Percentiles rank a stretch among this genome's conserved stretches.
phyloP scores from a whole-genome alignment of 2,113 vertebrate species.

The Stegastes partitus region DNA sequence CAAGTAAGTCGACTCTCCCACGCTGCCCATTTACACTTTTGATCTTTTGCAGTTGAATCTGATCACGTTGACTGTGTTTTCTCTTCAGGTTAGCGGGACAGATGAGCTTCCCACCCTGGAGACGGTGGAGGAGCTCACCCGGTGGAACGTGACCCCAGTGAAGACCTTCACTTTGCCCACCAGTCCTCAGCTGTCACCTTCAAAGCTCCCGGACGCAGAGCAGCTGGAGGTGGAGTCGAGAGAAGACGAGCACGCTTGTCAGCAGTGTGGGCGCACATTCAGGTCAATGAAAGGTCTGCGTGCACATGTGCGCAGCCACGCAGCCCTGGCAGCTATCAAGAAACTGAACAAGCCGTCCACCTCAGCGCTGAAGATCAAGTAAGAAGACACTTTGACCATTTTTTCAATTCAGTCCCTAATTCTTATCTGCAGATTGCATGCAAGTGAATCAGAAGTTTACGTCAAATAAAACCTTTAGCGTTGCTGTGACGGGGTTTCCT shows the following conservation, averaged over 20 bases:
- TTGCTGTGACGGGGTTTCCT: too few species aligned
- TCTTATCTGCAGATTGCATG: too few species aligned
- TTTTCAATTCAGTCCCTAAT: neutral
- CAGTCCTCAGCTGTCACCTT: neutral
- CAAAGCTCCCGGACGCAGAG: neutral
- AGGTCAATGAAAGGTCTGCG: conserved; percentile 92
- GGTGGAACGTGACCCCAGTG: neutral
- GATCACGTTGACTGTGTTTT: neutral
- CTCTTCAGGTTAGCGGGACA: conserved; percentile 32
- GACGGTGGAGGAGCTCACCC: conserved; percentile 5
- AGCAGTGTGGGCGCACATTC: conserved; percentile 88
- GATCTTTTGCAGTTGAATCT: neutral
- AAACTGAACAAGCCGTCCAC: conserved; percentile 87
- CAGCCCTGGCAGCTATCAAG: conserved; percentile 90
- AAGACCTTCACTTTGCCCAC: neutral
- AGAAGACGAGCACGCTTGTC: conserved; percentile 84
- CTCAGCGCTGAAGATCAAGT: conserved; percentile 89
- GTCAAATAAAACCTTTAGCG: too few species aligned
- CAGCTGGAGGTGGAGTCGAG: conserved; percentile 17
- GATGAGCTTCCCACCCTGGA: conserved; percentile 13
- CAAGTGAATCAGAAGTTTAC: neutral
- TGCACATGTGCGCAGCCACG: conserved; percentile 92
- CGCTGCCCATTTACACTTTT: neutral
- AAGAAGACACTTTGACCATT: conserved; percentile 67
- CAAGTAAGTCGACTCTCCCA: conserved; percentile 73